Percentiles rank a stretch among this genome's conserved stretches.
Evolutionary conservation across 2,113 vertebrate genomes (phyloP).

Genomic region (Lota lota): DNA sequence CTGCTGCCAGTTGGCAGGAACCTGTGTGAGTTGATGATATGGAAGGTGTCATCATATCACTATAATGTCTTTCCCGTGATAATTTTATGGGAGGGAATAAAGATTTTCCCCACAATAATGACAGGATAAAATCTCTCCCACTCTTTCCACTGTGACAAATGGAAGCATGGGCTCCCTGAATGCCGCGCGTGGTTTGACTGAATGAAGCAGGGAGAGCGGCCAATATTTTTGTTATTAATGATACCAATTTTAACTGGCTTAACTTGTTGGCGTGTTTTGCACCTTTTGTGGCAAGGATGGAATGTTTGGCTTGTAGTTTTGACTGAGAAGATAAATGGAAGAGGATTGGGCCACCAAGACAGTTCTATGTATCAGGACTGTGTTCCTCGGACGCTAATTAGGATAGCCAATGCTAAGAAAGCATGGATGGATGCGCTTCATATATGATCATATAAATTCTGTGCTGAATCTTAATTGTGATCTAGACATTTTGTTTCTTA

Average conservation of each 20-base stretch:
- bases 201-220: too few relatives aligned
- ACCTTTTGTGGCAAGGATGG: slow-evolving; percentile 23
- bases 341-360: slow-evolving; percentile 44
- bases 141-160: too few relatives aligned
- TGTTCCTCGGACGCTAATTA: slow-evolving; percentile 13
- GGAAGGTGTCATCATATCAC: slow-evolving; percentile 16
- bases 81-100: slow-evolving; percentile 6
- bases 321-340: slow-evolving; percentile 11
- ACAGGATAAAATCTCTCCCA: not conserved
- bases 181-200: too few relatives aligned
- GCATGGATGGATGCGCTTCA: slow-evolving; percentile 16
- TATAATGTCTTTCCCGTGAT: slow-evolving; percentile 12
- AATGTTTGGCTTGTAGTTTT: slow-evolving; percentile 8
- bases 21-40: slow-evolving; percentile 10
- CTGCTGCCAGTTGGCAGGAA: slow-evolving; percentile 6
- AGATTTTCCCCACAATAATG: not conserved
- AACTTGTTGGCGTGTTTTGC: not conserved
- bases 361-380: slow-evolving; percentile 20
- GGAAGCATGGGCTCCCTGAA: too few relatives aligned
- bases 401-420: slow-evolving; percentile 33
- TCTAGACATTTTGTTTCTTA: not conserved
- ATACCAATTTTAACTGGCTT: too few relatives aligned
- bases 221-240: too few relatives aligned
- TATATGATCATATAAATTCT: slow-evolving; percentile 24
- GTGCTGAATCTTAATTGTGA: not conserved